These are phyloP conservation scores for Thryonomys swinderianus DNA, from an alignment of 2,113 vertebrate species.

Conservation along the genomic window DNA sequence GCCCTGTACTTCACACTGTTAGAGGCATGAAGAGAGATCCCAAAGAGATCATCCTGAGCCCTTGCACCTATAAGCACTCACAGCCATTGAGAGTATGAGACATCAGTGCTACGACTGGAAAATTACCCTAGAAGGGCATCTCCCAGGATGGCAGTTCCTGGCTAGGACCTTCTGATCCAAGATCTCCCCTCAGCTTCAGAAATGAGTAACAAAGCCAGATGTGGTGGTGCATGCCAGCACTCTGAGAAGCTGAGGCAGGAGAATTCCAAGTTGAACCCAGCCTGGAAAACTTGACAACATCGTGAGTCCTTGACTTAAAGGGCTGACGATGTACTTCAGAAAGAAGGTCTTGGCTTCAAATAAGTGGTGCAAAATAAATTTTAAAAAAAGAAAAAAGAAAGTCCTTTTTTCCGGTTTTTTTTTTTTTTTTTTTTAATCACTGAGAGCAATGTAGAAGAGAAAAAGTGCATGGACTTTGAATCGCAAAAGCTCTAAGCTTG, in stretches of 20 bases:
- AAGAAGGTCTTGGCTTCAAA: neutral
- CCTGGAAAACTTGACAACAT: neutral
- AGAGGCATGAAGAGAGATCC: neutral
- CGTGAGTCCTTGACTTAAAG: neutral
- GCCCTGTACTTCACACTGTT: no score
- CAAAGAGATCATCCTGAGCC: neutral
- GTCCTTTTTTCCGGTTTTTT: no score
- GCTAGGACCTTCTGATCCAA: neutral
- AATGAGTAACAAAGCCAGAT: neutral
- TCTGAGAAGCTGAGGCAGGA: neutral
- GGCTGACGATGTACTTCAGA: neutral
- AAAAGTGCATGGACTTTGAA: neutral
- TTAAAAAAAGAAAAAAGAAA: neutral
- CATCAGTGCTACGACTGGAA: neutral
- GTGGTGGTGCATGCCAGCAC: neutral
- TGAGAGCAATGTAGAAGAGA: neutral
- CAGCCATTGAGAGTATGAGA: neutral
- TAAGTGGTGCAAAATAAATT: neutral
- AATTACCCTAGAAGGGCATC: neutral
- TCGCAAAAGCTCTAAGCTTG: neutral
- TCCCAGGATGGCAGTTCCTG: neutral
- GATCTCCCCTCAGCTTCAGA: neutral
- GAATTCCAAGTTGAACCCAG: neutral
- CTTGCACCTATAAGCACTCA: neutral
- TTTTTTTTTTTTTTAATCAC: neutral